Evolutionary conservation across 2,113 vertebrate genomes (phyloP), one percentile per base, ranked within the genome.

Genomic region (Notothenia rossii): DNA sequence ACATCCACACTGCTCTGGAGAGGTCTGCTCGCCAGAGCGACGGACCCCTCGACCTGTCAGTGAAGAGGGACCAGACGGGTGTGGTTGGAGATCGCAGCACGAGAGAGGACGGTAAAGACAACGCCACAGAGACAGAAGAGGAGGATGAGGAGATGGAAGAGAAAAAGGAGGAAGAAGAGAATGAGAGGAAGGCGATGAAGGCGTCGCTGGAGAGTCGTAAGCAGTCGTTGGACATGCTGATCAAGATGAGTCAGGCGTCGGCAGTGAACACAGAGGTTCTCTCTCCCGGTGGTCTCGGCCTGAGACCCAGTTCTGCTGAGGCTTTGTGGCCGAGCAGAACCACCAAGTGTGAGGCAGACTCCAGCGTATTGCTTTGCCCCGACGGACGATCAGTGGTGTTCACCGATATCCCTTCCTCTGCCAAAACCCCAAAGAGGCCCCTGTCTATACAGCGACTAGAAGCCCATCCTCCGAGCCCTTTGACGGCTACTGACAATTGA

Each of bases 331-430:
- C 95, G 7, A 91, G 95, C 86, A 96, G 94, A 1, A 96, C 97
- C 84, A 99, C 97, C 17, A 99, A 99, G 90, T 99, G 98, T 0
- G 98, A 99, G 87, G 98, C 98, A 0, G 98, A 99, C 88, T 99
- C 97, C 88, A 99, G 98, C 0, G 96, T 98, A 43, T 94, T 97
- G 58, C 95, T 98, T 8, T 95, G 96, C 77, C 95, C 95, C 0
- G 97, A 97, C 0, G 96, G 96, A 15, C 86, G 91, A 40, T 91
- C 93, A 0, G 83, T 90, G 60, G 88, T 91, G 62, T 93, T 92
- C 75, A 73, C 88, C 0, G 92, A 94, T 76, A 75, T 92, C 81
- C 80, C 86, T 0, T 3, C 64, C 22, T 81, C 92, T 1, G 72
- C 73, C 43, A 93, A 92, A 81, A 87, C 85, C 56, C 71, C 87